A percentile compares a stretch with the other conserved stretches of the same genome.
Evolutionary conservation across 2,888 invertebrate species (phyloP).

Genomic region (Seira sanloemensis): DNA sequence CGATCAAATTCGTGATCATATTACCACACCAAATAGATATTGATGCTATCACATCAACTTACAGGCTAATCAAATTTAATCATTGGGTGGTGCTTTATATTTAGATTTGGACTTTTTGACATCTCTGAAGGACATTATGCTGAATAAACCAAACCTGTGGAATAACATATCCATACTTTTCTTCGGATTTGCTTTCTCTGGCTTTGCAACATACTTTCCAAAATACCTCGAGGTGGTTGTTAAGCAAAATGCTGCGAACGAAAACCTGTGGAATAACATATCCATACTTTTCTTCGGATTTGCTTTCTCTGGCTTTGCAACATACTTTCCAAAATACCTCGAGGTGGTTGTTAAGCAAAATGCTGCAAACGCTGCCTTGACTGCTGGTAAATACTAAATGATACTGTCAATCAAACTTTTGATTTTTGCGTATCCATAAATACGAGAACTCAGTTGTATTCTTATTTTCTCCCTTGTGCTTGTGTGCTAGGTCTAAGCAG

Average conservation of each 20-base stretch:
- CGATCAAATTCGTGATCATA: no score
- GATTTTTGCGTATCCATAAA: no score
- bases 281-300: conserved; percentile 77
- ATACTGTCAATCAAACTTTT: no score
- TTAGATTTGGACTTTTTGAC: conserved; percentile 70
- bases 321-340: conserved; percentile 79
- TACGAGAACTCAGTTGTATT: no score
- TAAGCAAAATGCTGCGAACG: conserved; percentile 76
- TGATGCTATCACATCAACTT: not conserved
- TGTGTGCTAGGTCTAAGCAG: conserved; percentile 75
- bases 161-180: conserved; percentile 77
- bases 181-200: conserved; percentile 76
- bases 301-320: conserved; percentile 77
- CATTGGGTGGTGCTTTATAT: not conserved
- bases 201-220: conserved; percentile 78
- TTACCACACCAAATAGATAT: not conserved
- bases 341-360: conserved; percentile 78
- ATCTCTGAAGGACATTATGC: conserved; percentile 74
- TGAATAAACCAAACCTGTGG: conserved; percentile 76
- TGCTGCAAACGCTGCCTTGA: conserved; percentile 77
- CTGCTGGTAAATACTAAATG: conserved; percentile 76
- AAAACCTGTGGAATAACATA: conserved; percentile 76
- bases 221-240: conserved; percentile 79
- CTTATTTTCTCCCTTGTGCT: not conserved
- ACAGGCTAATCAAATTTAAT: not conserved